Evolutionary conservation across 1,140 invertebrate genomes (phyloP), one percentile per base, ranked within the genome.

Genomic region (Sycophila sp.): DNA sequence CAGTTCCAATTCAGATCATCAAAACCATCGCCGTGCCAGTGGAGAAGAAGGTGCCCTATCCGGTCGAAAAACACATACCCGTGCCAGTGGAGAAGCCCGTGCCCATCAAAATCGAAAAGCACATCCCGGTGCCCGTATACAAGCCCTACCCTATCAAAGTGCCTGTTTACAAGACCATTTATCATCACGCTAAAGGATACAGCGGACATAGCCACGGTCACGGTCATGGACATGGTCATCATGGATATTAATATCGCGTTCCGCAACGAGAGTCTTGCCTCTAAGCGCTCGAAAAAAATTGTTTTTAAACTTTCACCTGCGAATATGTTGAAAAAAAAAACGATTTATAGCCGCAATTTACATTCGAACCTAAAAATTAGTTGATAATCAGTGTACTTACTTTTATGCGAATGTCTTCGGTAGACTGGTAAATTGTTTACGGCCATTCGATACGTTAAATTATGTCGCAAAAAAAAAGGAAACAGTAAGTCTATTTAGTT

Each of bases 111-210:
- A 89, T 93, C 17, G 89, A 93, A 76, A 93, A 92, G 76, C 92
- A 92, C 79, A 86, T 93, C 7, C 90, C 90, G 7, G 90, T 93
- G 10, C 92, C 91, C 22, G 89, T 93, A 13, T 89, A 91, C 38
- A 92, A 92, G 72, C 92, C 92, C 2, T 92, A 92, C 71, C 91
- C 92, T 5, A 90, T 93, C 11, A 92, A 91, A 77, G 90, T 93
- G 34, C 92, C 92, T 19, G 88, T 93, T 2, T 91, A 92, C 79
- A 94, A 93, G 78, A 91, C 91, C 13, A 90, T 93, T 30, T 87
- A 91, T 71, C 91, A 92, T 73, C 90, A 90, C 40, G 87, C 90
- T 51, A 91, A 91, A 74, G 84, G 87, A 66, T 83, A 77, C 47
- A 34, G 49, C 38, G 13, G 38, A 17, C 30, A 53, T 38, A 45